Conservation (phyloP, 2,797 vertebrate species). For the Hozukius guyotensis region DNA sequence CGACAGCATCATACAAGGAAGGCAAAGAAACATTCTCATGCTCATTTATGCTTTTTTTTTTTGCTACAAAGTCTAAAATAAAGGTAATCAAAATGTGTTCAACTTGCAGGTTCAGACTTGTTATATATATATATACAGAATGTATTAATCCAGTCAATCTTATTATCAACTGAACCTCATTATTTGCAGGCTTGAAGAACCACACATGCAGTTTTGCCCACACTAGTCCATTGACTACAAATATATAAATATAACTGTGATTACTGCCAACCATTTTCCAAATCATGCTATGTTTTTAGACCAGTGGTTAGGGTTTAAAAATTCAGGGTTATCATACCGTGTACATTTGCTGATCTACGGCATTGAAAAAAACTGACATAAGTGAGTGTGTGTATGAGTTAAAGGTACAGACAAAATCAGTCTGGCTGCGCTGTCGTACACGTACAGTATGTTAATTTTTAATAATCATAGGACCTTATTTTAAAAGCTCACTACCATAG, state of each 20-base stretch:
- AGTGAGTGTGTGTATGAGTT: too few species aligned
- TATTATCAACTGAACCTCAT: background rate
- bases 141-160: fast-evolving
- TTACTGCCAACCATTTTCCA: background rate
- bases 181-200: background rate
- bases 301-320: too few species aligned
- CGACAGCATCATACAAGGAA: background rate
- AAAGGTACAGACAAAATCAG: too few species aligned
- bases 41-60: background rate
- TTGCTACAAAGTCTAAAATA: background rate
- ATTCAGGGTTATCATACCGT: too few species aligned
- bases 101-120: background rate
- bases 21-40: background rate
- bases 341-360: too few species aligned
- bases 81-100: background rate
- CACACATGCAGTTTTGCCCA: background rate
- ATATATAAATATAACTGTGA: background rate
- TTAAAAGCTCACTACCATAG: too few species aligned
- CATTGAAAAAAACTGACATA: too few species aligned
- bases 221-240: background rate
- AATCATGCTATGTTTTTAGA: background rate
- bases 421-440: too few species aligned
- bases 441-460: too few species aligned
- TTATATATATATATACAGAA: background rate
- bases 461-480: too few species aligned